Evolutionary conservation across 2,113 vertebrate genomes (phyloP), one percentile per base, ranked within the genome.

Genomic region (Burhinus oedicnemus): DNA sequence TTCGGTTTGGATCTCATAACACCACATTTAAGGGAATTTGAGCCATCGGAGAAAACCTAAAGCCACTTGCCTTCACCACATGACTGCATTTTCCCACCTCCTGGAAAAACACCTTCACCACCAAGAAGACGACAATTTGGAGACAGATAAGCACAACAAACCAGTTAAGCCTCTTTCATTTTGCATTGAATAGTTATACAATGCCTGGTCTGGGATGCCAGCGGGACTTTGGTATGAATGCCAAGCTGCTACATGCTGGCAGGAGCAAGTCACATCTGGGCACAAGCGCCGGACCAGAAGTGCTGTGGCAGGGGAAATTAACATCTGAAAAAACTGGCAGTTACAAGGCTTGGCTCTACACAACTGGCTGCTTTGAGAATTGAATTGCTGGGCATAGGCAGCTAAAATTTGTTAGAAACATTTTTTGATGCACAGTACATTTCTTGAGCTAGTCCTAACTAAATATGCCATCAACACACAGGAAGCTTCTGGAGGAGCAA

Each of bases 181-280:
- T 76, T 32, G 1, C 2, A 6, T 22, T 20, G 29, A 36, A 51
- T 22, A 45, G 7, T 57, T 65, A 7, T 6, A 36, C 18, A 55
- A 8, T 26, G 49, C 12, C 27, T 68, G 29, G 8, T 64, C 29
- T 65, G 38, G 5, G 49, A 34, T 9, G 13, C 17, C 22, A 32
- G 32, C 0, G 0, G n/a, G 68, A 25, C 3, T 0, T 3, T 45
- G 25, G 15, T 25, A 6, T 27, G 57, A 62, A 27, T 7, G 10
- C 7, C 36, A 49, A 40, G 17, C 27, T 69, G 58, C 23, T 21
- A 19, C 12, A 19, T 12, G 6, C 51, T 68, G n/a, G 42, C 17
- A 87, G 65, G 6, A 60, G 14, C 1, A 3, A 80, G 29, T 20
- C n/a, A 47, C 9, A 55, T 51, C 70, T 93, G 86, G 60, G 20